Conservation (phyloP, 2,888 invertebrate species). For the Euzophera pinguis region DNA sequence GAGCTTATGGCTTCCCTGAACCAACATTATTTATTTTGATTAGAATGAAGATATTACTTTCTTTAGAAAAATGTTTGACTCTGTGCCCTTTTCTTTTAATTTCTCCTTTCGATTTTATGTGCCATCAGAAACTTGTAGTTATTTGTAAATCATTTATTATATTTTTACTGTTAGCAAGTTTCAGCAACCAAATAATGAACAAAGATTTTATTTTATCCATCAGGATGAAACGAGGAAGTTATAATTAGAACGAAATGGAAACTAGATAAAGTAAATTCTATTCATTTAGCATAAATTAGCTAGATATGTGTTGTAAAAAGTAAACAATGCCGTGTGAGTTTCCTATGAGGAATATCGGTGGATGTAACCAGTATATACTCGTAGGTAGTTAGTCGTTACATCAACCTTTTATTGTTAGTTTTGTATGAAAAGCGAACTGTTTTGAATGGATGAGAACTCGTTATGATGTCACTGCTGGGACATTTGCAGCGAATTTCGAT, state of each 20-base stretch:
- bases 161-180: no score
- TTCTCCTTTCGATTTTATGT: no score
- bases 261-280: not conserved
- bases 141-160: no score
- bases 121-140: no score
- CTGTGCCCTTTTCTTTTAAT: no score
- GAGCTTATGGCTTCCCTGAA: no score
- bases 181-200: no score
- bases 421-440: not conserved
- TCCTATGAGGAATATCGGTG: not conserved
- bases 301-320: slow-evolving; percentile 11
- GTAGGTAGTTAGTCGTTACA: not conserved
- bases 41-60: no score
- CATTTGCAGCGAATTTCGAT: not conserved
- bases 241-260: not conserved
- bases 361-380: not conserved
- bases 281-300: slow-evolving; percentile 2
- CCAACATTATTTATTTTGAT: no score
- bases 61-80: no score
- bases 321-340: not conserved
- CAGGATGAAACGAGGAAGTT: not conserved
- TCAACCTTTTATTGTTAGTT: not conserved
- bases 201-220: no score
- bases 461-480: not conserved
- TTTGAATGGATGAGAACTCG: not conserved